Evolutionary conservation across 2,113 vertebrate genomes (phyloP), one percentile per base, ranked within the genome.

Genomic region (Arvicanthis niloticus): DNA sequence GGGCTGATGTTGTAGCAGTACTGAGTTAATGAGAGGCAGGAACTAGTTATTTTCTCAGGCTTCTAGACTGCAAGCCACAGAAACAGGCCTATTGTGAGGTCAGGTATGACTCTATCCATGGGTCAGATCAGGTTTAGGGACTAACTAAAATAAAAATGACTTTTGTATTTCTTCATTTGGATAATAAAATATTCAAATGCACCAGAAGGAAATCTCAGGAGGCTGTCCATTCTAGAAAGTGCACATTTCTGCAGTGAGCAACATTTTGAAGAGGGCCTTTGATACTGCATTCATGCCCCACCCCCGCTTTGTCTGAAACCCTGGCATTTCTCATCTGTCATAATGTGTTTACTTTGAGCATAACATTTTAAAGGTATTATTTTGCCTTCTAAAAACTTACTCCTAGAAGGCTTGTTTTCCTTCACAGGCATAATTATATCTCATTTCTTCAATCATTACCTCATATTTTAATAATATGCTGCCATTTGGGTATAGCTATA

Each of bases 401-500:
- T 98, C 95, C 72, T 67, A 97, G 97, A 97, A 94, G 95, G 93
- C 91, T 98, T 97, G 85, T 96, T 96, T 97, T 94, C 89, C 84
- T 97, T 96, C 91, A 96, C 76, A 94, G 81, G 92, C 68, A 96
- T 75, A 98, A 97, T 97, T 96, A 97, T 96, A 97, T 37, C 85
- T 89, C 62, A 60, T 86, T 97, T 98, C 97, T 97, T 97, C 53
- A 96, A 97, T 97, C 97, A 96, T 68, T 86, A 94, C 91, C 95
- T 98, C 91, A 97, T 89, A 95, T 97, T 98, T 98, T 98, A 98
- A 98, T 93, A 87, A 92, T 97, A 95, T 91, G 40, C 87, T 98
- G 97, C 95, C 96, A 96, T 82, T 93, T 96, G 58, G 96, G 86
- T 95, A 96, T 78, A 96, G 87, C 95, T 97, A 98, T 96, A 98